phyloP scores from a whole-genome alignment of 2,797 vertebrate species.

The Arctocebus calabarensis region DNA sequence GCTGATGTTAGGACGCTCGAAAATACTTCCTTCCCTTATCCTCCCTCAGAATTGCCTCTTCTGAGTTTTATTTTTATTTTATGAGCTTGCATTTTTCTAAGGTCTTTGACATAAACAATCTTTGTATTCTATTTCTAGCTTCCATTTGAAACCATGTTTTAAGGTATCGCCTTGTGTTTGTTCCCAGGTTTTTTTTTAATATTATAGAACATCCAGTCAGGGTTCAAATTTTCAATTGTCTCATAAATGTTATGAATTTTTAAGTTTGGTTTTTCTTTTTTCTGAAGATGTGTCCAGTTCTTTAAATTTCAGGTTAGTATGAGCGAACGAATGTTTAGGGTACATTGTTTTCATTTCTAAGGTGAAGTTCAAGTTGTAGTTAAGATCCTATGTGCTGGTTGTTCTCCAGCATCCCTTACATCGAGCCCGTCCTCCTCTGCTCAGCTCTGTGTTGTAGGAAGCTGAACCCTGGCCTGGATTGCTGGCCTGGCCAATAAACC shows the following conservation, averaged over 20 bases:
- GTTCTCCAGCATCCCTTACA: not conserved
- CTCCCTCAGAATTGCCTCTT: not conserved
- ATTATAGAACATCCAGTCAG: too few species aligned
- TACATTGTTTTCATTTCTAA: too few species aligned
- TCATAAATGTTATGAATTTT: too few species aligned
- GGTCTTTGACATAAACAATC: not conserved
- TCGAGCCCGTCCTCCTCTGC: not conserved
- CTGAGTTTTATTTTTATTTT: slow-evolving; percentile 50
- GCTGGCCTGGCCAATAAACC: not conserved
- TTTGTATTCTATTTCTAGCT: slow-evolving; percentile 44
- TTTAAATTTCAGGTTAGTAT: too few species aligned
- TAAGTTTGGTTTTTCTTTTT: too few species aligned
- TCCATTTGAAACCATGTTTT: not conserved
- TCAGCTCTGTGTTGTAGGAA: not conserved
- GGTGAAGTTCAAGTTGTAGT: not conserved
- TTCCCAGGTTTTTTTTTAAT: not conserved
- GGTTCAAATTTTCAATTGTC: too few species aligned
- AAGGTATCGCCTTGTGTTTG: not conserved
- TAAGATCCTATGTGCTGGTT: not conserved
- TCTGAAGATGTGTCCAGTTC: too few species aligned
- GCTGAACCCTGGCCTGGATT: not conserved
- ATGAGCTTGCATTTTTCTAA: not conserved
- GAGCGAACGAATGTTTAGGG: too few species aligned
- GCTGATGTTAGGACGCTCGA: not conserved
- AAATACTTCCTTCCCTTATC: not conserved